Evolutionary conservation across 2,888 invertebrate genomes (phyloP).

Genomic region (Campopleginae sp.): DNA sequence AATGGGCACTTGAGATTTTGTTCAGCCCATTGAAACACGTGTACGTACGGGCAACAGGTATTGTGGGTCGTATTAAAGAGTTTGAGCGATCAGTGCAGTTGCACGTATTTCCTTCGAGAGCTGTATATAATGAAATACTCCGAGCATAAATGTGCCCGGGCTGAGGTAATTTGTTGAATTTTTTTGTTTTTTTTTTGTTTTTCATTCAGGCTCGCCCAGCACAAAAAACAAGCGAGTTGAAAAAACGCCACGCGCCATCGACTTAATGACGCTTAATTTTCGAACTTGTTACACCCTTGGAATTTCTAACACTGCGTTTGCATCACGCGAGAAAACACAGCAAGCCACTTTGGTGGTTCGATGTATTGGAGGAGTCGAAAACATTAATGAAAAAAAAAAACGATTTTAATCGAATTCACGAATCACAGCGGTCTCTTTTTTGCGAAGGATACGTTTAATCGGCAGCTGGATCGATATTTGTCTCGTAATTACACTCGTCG

Average conservation of each 20-base stretch:
- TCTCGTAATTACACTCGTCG: neutral
- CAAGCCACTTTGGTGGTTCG: neutral
- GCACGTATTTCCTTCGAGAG: constrained; percentile 28
- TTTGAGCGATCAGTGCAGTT: constrained; percentile 28
- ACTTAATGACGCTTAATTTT: constrained; percentile 35
- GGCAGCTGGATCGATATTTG: neutral
- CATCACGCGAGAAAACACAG: neutral
- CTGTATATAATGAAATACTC: constrained; percentile 27
- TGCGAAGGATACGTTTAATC: neutral
- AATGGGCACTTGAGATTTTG: neutral
- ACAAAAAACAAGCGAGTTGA: neutral
- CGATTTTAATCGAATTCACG: neutral
- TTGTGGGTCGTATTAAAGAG: constrained; percentile 30
- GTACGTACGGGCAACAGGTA: constrained; percentile 33
- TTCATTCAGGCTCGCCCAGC: constrained; percentile 33
- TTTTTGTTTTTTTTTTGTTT: constrained; percentile 11
- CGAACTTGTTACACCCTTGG: constrained; percentile 28
- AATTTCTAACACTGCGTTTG: neutral
- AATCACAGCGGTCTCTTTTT: neutral
- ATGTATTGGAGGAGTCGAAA: neutral
- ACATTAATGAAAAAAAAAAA: neutral
- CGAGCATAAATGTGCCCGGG: neutral
- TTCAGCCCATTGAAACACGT: neutral
- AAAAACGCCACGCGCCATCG: neutral
- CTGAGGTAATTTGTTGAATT: neutral